phyloP scores from a whole-genome alignment of 2,888 invertebrate genomes.

The Cephus pygmeus region DNA sequence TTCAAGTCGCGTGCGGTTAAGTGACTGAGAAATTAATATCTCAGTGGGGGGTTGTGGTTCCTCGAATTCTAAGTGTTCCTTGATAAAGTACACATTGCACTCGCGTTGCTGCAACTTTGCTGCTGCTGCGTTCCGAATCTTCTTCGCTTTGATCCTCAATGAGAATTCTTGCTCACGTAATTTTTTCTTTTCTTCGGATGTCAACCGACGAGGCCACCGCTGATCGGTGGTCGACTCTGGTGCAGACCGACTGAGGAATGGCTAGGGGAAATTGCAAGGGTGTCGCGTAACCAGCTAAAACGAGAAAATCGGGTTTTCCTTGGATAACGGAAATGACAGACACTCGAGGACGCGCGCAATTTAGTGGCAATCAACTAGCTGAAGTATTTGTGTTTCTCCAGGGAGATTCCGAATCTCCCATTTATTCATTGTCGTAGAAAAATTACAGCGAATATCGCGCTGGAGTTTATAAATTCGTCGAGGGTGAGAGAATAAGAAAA shows the following conservation, averaged over 20 bases:
- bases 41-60: slow-evolving; percentile 44
- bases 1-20: slow-evolving; percentile 63
- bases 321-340: background rate
- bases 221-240: too few species aligned
- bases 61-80: background rate
- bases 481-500: background rate
- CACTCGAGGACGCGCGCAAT: slow-evolving; percentile 47
- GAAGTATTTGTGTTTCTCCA: slow-evolving; percentile 62
- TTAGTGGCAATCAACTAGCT: slow-evolving; percentile 62
- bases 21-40: slow-evolving; percentile 63
- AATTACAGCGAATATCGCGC: slow-evolving; percentile 35
- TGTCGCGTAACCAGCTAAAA: slow-evolving; percentile 22
- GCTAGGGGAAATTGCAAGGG: slow-evolving; percentile 31
- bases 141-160: too few species aligned
- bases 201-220: too few species aligned
- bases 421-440: slow-evolving; percentile 60
- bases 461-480: background rate
- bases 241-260: slow-evolving; percentile 21
- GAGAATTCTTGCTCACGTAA: too few species aligned
- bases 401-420: slow-evolving; percentile 56
- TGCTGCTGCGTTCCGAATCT: background rate
- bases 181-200: too few species aligned
- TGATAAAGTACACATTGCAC: background rate
- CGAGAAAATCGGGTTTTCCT: background rate
- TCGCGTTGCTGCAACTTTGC: background rate